A percentile compares a stretch with the other conserved stretches of the same genome.
Conservation (phyloP, 1,140 invertebrate species). For the Periplaneta americana region DNA sequence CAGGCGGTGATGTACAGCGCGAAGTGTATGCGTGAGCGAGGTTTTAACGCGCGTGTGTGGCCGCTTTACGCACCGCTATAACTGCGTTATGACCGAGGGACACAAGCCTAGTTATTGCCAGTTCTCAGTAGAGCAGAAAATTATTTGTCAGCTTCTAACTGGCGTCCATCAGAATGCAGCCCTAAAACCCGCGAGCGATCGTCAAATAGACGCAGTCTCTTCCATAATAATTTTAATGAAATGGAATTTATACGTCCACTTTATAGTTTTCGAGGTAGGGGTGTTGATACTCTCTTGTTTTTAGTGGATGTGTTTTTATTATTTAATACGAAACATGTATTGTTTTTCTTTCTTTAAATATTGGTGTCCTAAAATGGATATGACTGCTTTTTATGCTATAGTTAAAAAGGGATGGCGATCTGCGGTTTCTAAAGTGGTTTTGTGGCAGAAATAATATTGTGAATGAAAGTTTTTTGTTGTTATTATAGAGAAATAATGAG, state of each 20-base stretch:
- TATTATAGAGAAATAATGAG: too few species aligned
- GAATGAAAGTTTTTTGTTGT: too few species aligned
- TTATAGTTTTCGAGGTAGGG: not conserved
- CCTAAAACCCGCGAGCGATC: not conserved
- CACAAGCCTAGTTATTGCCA: not conserved
- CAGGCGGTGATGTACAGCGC: too few species aligned
- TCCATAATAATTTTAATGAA: not conserved
- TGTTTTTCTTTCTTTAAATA: not conserved
- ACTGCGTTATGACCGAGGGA: not conserved
- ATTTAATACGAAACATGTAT: not conserved
- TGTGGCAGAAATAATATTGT: too few species aligned
- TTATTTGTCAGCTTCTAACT: not conserved
- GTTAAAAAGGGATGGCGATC: not conserved
- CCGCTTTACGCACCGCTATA: not conserved
- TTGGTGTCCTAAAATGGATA: not conserved
- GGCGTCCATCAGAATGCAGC: not conserved
- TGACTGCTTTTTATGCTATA: not conserved
- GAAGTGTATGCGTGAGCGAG: not conserved
- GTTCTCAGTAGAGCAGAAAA: not conserved
- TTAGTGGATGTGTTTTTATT: not conserved
- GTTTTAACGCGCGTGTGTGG: not conserved
- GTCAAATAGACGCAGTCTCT: not conserved
- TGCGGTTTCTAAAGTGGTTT: not conserved
- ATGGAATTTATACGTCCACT: not conserved
- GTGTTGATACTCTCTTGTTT: too few species aligned